Base-by-base conservation (phyloP, 1,140 invertebrate genomes). In the Theocolax elegans region DNA sequence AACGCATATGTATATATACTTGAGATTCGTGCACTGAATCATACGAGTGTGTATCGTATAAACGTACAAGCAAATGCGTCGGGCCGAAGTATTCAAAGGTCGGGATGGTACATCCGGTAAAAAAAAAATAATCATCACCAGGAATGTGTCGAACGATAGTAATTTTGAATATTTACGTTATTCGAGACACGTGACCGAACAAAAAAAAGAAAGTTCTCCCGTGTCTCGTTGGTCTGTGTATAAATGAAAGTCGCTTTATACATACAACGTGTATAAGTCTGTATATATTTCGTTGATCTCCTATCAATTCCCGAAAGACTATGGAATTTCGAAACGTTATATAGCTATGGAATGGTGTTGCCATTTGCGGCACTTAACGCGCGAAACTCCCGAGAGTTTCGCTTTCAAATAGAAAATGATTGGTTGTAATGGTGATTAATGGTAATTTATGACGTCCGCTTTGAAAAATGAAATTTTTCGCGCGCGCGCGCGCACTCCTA, bases 171-270 rank as follows among this genome's bases (percentile, higher is more conserved):
- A 59, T 67, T 49, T 46, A 59, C 54, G 27, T 17, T 60, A 29
- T 40, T 46, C 25, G 25, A 17, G 0, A 38, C 42, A 35, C 59
- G 10, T 35, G 46, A 27, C 12, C 49, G 19, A n/a, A 23, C 38
- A 35, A 46, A 46, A 67, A 54, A 67, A 67, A 67, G 54, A 59
- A 67, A 67, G 54, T 59, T 40, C 38, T 15, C 29, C 54, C 44
- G 31, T 44, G 15, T 65, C 31, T 58, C 46, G 35, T 25, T 29
- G 6, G 17, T 31, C n/a, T 63, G n/a, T 49, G n/a, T 63, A 38
- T 49, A 49, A 67, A 67, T 67, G 65, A 67, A 67, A 67, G 65
- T 59, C 19, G 17, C 19, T 25, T 51, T 25, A 12, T n/a, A n/a
- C n/a, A n/a, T n/a, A n/a, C n/a, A n/a, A n/a, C n/a, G n/a, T n/a